A percentile compares a stretch with the other conserved stretches of the same genome.
Evolutionary conservation across 2,888 invertebrate species (phyloP).

Genomic region (Cyrtodaria siliqua): DNA sequence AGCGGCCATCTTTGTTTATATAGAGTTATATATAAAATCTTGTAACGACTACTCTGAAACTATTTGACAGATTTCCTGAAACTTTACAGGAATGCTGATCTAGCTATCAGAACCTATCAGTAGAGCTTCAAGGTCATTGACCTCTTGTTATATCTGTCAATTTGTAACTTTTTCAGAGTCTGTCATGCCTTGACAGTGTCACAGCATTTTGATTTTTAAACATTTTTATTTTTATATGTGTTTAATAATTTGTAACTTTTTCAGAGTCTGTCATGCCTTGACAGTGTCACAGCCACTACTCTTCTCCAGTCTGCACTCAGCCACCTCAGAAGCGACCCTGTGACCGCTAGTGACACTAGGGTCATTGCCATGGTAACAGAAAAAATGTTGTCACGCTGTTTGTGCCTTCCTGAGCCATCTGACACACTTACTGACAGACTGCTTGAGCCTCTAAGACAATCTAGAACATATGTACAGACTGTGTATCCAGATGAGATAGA

Average conservation of each 20-base stretch:
- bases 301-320: constrained; percentile 1
- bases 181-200: constrained; percentile 4
- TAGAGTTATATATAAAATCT: no score
- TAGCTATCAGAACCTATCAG: no score
- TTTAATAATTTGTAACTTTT: not conserved
- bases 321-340: constrained; percentile 25
- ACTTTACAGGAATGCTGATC: no score
- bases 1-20: no score
- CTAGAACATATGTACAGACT: constrained; percentile 25
- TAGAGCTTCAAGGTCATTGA: no score
- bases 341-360: constrained; percentile 21
- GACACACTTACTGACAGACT: constrained; percentile 11
- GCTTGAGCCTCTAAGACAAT: constrained; percentile 16
- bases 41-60: no score
- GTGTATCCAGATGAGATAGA: constrained; percentile 28
- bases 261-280: constrained; percentile 20
- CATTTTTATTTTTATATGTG: no score
- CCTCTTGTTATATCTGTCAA: no score
- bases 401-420: constrained; percentile 37
- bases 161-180: constrained; percentile 11
- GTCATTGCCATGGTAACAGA: constrained; percentile 40
- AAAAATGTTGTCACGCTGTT: constrained; percentile 27
- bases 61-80: no score
- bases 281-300: constrained; percentile 3
- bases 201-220: no score